phyloP scores from a whole-genome alignment of 2,888 invertebrate species.

The Aphidius colemani region DNA sequence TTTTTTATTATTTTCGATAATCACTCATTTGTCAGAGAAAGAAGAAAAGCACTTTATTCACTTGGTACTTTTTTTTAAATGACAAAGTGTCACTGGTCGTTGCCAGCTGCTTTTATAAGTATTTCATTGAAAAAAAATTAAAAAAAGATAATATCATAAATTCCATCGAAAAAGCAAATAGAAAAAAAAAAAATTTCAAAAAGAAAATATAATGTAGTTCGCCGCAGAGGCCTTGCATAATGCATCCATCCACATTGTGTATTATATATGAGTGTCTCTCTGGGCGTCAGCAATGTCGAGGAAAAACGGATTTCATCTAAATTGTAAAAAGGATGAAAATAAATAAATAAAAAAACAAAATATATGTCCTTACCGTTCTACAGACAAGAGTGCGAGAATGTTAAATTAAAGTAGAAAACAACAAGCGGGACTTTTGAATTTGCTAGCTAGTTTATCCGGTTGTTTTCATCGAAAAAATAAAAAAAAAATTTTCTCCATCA shows the following conservation, averaged over 20 bases:
- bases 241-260: conserved; percentile 40
- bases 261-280: conserved; percentile 30
- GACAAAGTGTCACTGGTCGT: conserved; percentile 30
- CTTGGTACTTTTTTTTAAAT: conserved; percentile 5
- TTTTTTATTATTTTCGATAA: background rate
- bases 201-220: conserved; percentile 38
- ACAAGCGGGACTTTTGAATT: too few relatives aligned
- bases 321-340: conserved; percentile 33
- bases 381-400: too few relatives aligned
- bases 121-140: conserved; percentile 3
- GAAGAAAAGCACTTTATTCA: background rate
- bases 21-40: background rate
- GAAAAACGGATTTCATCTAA: conserved; percentile 37
- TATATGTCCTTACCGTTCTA: too few relatives aligned
- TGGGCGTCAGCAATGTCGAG: conserved; percentile 35
- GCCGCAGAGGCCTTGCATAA: conserved; percentile 41
- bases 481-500: background rate
- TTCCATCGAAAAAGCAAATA: conserved; percentile 13
- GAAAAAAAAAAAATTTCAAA: conserved; percentile 28
- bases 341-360: too few relatives aligned
- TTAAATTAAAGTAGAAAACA: too few relatives aligned
- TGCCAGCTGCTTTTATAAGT: conserved; percentile 28
- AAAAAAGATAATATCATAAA: conserved; percentile 7
- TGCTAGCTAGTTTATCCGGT: conserved; percentile 23
- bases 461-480: conserved; percentile 3